These are phyloP conservation scores for Sorex fumeus DNA, from an alignment of 2,113 vertebrate genomes.

Conservation along the genomic window DNA sequence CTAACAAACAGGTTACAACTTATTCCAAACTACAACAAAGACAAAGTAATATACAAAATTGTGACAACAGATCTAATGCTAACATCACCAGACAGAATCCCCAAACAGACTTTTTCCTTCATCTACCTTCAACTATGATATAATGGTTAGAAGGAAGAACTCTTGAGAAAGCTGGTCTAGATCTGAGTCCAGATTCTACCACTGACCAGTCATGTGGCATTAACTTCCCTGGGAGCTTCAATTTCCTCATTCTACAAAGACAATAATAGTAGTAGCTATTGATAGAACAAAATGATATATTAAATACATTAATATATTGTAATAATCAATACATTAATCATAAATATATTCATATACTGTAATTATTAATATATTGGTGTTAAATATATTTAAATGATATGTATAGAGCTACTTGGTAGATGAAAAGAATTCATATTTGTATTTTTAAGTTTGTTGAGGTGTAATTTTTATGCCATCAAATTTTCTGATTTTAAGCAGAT, in stretches of 20 bases:
- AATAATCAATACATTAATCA: too few relatives aligned
- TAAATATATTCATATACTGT: too few relatives aligned
- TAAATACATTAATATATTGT: too few relatives aligned
- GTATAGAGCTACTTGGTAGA: not conserved
- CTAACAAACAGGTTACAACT: not conserved
- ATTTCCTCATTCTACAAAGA: conserved; percentile 10
- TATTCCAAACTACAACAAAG: not conserved
- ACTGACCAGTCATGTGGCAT: not conserved
- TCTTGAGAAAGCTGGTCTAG: not conserved
- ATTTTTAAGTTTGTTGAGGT: conserved; percentile 13
- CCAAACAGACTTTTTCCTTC: not conserved
- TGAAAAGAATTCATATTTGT: not conserved
- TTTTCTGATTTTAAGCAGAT: not conserved
- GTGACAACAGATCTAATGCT: conserved; percentile 29
- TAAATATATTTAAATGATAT: not conserved
- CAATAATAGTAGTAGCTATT: conserved; percentile 2
- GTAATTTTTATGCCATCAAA: conserved; percentile 17
- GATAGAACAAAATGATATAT: too few relatives aligned
- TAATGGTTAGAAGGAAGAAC: not conserved
- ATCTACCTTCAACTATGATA: not conserved
- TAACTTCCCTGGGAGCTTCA: not conserved
- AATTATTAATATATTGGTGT: too few relatives aligned
- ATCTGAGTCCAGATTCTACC: conserved; percentile 31
- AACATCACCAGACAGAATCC: not conserved
- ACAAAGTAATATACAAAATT: conserved; percentile 1